phyloP scores from a whole-genome alignment of 2,797 vertebrate genomes.

The Sebastes hubbsi region DNA sequence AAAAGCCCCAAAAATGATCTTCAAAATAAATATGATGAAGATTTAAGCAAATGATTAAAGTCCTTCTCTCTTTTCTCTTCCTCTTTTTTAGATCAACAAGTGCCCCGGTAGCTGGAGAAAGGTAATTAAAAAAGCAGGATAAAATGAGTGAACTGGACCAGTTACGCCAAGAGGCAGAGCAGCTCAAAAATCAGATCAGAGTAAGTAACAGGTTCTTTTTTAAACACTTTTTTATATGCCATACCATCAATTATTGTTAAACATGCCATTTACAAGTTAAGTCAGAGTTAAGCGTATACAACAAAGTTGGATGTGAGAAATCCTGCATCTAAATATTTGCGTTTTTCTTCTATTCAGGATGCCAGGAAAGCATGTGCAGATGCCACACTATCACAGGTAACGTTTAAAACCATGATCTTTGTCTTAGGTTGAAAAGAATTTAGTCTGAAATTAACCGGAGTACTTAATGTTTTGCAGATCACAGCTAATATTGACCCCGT shows the following conservation, averaged over 20 bases:
- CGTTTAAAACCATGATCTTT: background rate
- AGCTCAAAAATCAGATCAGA: slow-evolving; percentile 97
- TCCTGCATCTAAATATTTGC: background rate
- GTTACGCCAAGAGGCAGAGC: slow-evolving; percentile 97
- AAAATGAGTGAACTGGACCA: slow-evolving; percentile 99
- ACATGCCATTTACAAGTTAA: background rate
- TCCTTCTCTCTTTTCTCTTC: background rate
- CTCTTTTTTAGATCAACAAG: slow-evolving; percentile 83
- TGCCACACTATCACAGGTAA: slow-evolving; percentile 98
- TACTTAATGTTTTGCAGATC: slow-evolving; percentile 82
- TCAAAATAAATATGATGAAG: background rate
- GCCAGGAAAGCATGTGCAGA: slow-evolving; percentile 99
- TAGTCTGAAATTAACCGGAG: slow-evolving; percentile 9
- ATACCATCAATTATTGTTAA: background rate
- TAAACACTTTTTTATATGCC: background rate
- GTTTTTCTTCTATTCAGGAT: slow-evolving; percentile 83
- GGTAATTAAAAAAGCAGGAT: slow-evolving; percentile 85
- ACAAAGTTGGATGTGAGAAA: background rate
- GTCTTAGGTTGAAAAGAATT: background rate
- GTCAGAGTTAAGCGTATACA: background rate
- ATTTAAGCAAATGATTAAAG: slow-evolving; percentile 8
- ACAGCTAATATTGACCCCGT: slow-evolving; percentile 98
- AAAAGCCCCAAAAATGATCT: background rate
- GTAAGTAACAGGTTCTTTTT: slow-evolving; percentile 71
- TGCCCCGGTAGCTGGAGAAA: slow-evolving; percentile 87